Base-by-base conservation (phyloP, 2,888 invertebrate genomes). In the Pedicia rivosa region DNA sequence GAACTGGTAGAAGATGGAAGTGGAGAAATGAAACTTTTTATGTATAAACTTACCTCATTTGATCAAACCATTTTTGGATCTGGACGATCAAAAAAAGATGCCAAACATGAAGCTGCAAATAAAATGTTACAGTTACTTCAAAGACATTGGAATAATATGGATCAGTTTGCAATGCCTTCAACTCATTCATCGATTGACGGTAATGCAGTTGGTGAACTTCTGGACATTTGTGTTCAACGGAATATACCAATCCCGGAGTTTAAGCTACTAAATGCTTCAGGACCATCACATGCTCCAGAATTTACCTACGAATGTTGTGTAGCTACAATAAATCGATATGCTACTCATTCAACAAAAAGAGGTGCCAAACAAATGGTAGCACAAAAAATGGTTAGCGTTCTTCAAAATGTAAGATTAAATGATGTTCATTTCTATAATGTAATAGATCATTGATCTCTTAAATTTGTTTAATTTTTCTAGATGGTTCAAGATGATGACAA, bases 71-170 rank as follows among this genome's bases (percentile, higher is more conserved):
- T 53, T 28, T 30, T 59, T 52, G 60, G 70, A 47, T 46, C 57
- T 54, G 67, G 58, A 5, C 49, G 64, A 45, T 45, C 70, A 40
- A 66, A 70, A 56, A 42, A 59, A 13, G 53, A 55, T 46, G 51
- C 66, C 46, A 60, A 59, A 49, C 51, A 62, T 57, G 55, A 58
- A 46, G 36, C 58, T 44, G 42, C 53, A 49, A 15, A 57, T 48
- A 50, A 59, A 52, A 9, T 64, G 48, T 41, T 59, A 49, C n/a
- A n/a, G n/a, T n/a, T n/a, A n/a, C n/a, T n/a, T n/a, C n/a, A n/a
- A n/a, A n/a, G n/a, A n/a, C 64, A 64, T 51, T 29, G 66, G 46
- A 57, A 62, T 48, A 15, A 55, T 52, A 42, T 62, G 61, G 0
- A 55, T 58, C 0, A 57, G 57, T 39, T 63, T 24, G 27, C 27